Conservation (phyloP, 2,113 vertebrate genomes). For the Phaethon lepturus region DNA sequence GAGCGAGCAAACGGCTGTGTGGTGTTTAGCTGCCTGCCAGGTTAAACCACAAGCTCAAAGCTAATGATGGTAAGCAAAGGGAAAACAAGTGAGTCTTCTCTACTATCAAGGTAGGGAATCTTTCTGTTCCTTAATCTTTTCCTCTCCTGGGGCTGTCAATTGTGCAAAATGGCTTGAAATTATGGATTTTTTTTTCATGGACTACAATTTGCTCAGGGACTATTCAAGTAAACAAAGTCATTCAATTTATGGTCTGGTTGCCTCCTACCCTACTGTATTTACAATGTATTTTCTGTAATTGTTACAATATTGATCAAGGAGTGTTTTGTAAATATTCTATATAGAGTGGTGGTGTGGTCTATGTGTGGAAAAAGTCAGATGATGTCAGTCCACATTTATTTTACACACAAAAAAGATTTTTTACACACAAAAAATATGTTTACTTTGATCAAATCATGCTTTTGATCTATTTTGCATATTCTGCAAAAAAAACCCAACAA, state of each 20-base stretch:
- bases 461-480: neutral
- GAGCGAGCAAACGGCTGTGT: no score
- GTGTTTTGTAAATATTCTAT: conserved; percentile 21
- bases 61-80: conserved; percentile 6
- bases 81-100: conserved; percentile 49
- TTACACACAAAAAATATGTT: neutral
- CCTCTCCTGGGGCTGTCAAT: conserved; percentile 57
- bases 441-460: neutral
- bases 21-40: no score
- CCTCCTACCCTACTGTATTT: conserved; percentile 23
- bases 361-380: neutral
- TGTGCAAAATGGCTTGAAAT: conserved; percentile 63
- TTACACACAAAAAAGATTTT: neutral
- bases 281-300: conserved; percentile 40
- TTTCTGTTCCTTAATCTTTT: conserved; percentile 54
- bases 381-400: neutral
- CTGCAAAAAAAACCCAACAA: neutral
- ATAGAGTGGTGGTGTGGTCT: neutral
- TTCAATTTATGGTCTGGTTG: conserved; percentile 53
- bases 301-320: conserved; percentile 51
- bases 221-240: conserved; percentile 61
- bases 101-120: conserved; percentile 21
- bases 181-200: conserved; percentile 47
- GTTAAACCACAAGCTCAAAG: neutral
- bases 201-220: conserved; percentile 57